Percentiles rank a stretch among this genome's conserved stretches.
These are phyloP conservation scores for Molanna angustata DNA, from an alignment of 2,888 invertebrate genomes.

Conservation along the genomic window DNA sequence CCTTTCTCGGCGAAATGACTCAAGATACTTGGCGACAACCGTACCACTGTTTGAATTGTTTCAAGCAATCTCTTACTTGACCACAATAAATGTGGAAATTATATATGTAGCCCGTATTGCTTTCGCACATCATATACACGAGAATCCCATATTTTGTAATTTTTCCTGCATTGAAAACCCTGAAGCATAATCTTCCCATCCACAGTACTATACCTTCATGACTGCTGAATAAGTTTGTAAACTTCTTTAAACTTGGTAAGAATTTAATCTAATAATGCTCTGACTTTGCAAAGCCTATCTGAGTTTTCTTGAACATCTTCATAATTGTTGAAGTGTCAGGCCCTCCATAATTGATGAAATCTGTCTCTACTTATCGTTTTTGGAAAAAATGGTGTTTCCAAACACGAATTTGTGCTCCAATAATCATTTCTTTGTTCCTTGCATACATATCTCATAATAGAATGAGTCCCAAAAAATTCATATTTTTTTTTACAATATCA, in stretches of 20 bases:
- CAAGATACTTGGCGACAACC: too few species aligned
- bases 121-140: slow-evolving; percentile 13
- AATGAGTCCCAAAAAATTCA: slow-evolving; percentile 10
- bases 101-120: slow-evolving; percentile 10
- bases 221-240: slow-evolving; percentile 8
- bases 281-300: slow-evolving; percentile 4
- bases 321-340: slow-evolving; percentile 25
- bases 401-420: slow-evolving; percentile 13
- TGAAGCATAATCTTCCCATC: slow-evolving; percentile 8
- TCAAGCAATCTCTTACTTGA: not conserved
- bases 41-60: not conserved
- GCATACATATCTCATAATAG: slow-evolving; percentile 8
- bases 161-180: slow-evolving; percentile 10
- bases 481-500: slow-evolving; percentile 2
- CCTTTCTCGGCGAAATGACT: too few species aligned
- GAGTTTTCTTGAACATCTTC: slow-evolving; percentile 10
- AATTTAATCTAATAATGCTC: slow-evolving; percentile 3
- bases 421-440: slow-evolving; percentile 12
- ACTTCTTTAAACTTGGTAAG: slow-evolving; percentile 8
- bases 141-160: slow-evolving; percentile 16
- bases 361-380: slow-evolving; percentile 27
- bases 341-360: slow-evolving; percentile 25
- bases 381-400: slow-evolving; percentile 19
- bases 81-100: slow-evolving; percentile 3
- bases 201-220: slow-evolving; percentile 2